Evolutionary conservation across 1,140 invertebrate species (phyloP).

Genomic region (Zaprionus nigranus): DNA sequence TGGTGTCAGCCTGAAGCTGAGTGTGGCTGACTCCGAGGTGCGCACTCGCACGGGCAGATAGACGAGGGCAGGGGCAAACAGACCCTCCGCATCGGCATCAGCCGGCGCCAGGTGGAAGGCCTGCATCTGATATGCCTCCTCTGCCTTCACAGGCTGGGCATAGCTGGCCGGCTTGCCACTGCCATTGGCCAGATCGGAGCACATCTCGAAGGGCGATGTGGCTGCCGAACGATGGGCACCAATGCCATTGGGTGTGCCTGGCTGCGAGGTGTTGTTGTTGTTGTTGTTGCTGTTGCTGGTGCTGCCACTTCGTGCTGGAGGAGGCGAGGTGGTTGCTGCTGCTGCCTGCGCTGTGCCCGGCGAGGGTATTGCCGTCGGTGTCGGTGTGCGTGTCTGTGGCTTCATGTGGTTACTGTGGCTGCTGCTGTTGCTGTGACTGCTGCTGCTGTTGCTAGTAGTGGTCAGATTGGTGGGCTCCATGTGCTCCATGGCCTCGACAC

Average conservation of each 20-base stretch:
- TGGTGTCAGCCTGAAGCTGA: constrained; percentile 96
- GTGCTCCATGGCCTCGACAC: constrained; percentile 6
- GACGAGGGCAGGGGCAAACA: constrained; percentile 94
- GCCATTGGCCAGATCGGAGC: constrained; percentile 66
- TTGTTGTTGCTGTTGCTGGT: background rate
- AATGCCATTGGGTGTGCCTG: constrained; percentile 51
- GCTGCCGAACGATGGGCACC: constrained; percentile 62
- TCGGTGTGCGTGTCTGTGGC: constrained; percentile 30
- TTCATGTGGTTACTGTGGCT: constrained; percentile 21
- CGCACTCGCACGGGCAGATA: constrained; percentile 95
- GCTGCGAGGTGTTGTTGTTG: constrained; percentile 12
- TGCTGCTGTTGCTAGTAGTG: constrained; percentile 36
- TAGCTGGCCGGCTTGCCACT: constrained; percentile 69
- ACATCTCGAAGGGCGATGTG: constrained; percentile 71
- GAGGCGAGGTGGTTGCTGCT: constrained; percentile 2
- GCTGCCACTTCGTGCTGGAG: constrained; percentile 27
- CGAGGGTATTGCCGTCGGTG: constrained; percentile 37
- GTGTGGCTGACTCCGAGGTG: constrained; percentile 89
- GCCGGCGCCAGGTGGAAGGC: constrained; percentile 79
- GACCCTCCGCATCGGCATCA: constrained; percentile 56
- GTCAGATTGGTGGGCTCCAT: constrained; percentile 66
- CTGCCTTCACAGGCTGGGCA: constrained; percentile 63
- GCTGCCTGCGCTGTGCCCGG: constrained; percentile 31
- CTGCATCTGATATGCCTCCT: constrained; percentile 78
- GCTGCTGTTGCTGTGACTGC: constrained; percentile 18